Conservation (phyloP, 1,140 invertebrate genomes). For the Venustaconcha ellipsiformis region DNA sequence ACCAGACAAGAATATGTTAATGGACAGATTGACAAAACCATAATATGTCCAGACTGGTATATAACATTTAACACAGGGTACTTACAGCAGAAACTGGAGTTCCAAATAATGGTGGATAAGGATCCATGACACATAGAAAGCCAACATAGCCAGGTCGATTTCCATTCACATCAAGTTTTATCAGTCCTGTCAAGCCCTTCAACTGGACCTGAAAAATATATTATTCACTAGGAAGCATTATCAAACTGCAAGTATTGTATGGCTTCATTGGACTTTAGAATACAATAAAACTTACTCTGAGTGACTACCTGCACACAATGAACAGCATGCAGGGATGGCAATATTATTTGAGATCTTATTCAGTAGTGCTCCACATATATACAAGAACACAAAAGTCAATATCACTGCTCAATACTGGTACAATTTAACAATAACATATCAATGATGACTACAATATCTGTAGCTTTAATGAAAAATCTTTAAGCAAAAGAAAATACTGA, state of each 20-base stretch:
- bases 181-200: slow-evolving; percentile 30
- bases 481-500: no score
- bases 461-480: not conserved
- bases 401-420: not conserved
- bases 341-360: no score
- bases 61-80: not conserved
- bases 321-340: no score
- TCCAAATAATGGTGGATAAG: slow-evolving; percentile 17
- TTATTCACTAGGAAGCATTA: slow-evolving; percentile 1
- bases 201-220: slow-evolving; percentile 24
- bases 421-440: not conserved
- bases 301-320: not conserved
- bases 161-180: slow-evolving; percentile 24
- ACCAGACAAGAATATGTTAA: no score
- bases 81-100: slow-evolving; percentile 5
- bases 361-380: no score
- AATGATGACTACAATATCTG: not conserved
- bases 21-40: not conserved
- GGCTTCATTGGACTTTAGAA: not conserved
- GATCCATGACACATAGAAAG: slow-evolving; percentile 27
- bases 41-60: not conserved
- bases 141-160: slow-evolving; percentile 34
- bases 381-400: not conserved
- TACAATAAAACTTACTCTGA: not conserved
- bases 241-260: not conserved